Conservation (phyloP, 2,797 vertebrate species). For the Halcyon badia region DNA sequence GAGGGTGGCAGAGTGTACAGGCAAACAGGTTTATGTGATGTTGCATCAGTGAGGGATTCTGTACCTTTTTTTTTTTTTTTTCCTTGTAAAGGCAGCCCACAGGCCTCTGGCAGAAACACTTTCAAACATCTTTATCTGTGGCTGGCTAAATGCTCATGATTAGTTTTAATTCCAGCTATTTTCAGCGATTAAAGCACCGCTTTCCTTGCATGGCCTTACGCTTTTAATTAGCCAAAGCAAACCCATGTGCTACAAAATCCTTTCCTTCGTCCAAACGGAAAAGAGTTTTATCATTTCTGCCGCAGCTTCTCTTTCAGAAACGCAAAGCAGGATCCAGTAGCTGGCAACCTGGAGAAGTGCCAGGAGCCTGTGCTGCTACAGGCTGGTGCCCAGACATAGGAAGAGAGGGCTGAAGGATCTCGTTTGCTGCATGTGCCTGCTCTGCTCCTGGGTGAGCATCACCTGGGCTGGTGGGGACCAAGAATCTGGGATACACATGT, state of each 20-base stretch:
- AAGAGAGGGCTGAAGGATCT: not conserved
- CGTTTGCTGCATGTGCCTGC: not conserved
- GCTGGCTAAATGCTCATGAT: not conserved
- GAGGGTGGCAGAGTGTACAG: not conserved
- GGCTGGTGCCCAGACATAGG: not conserved
- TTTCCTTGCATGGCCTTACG: constrained; percentile 18
- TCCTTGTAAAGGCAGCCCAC: not conserved
- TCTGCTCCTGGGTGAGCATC: fast-evolving
- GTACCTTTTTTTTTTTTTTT: not conserved
- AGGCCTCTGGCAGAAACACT: not conserved
- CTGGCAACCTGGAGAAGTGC: not conserved
- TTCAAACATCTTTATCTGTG: constrained; percentile 41
- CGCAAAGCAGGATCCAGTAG: not conserved
- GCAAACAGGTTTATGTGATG: not conserved
- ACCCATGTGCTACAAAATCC: constrained; percentile 25
- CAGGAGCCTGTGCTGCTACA: not conserved
- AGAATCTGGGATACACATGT: fast-evolving
- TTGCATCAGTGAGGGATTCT: not conserved
- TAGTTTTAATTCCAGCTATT: constrained; percentile 66
- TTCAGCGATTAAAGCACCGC: constrained; percentile 21
- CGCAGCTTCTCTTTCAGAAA: not conserved
- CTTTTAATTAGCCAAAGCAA: constrained; percentile 65
- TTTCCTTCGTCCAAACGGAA: constrained; percentile 28
- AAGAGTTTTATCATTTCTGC: constrained; percentile 11
- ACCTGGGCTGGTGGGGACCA: fast-evolving